Evolutionary conservation across 2,113 vertebrate species (phyloP), one percentile per base, ranked within the genome.

Genomic region (Phoxinus phoxinus): DNA sequence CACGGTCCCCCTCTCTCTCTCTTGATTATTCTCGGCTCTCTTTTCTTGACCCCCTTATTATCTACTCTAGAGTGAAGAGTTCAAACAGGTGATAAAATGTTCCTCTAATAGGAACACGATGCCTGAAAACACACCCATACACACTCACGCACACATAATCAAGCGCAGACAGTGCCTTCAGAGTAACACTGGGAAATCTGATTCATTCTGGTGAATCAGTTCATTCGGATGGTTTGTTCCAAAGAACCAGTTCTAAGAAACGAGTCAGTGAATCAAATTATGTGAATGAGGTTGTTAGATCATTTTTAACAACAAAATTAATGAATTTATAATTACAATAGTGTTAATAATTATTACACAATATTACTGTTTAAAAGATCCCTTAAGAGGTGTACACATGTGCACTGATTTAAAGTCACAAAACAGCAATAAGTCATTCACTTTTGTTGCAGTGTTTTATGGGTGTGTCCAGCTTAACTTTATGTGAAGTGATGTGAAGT

Each of bases 61-160:
- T 79, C 81, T 75, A 53, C 71, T 56, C 63, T 30, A 77, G 32
- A 67, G 13, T 17, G 59, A 73, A 32, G 81, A 86, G 84, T 32
- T 74, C 17, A 30, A 85, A 44, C 87, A 89, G 86, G 88, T 89
- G 88, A 85, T 80, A 79, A 86, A 87, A 86, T 85, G 35, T 79
- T 58, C 71, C 81, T 17, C 82, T 81, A 58, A 27, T 63, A 51
- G 27, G 19, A 87, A 86, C 75, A 87, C 12, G 11, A 63, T 79
- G 79, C 65, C 59, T 37, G 15, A 15, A 51, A 81, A 88, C 77
- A 81, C 44, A 81, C 58, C 32, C 63, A 72, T 61, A 77, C 35
- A 71, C 65, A 72, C 30, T 9, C 73, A 32, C 8, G 9, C 17
- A 65, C 74, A 67, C 15, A n/a, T 15, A 84, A 61, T 46, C 56